A percentile compares a stretch with the other conserved stretches of the same genome.
Evolutionary conservation across 2,113 vertebrate genomes (phyloP).

Genomic region (Hippocampus comes): DNA sequence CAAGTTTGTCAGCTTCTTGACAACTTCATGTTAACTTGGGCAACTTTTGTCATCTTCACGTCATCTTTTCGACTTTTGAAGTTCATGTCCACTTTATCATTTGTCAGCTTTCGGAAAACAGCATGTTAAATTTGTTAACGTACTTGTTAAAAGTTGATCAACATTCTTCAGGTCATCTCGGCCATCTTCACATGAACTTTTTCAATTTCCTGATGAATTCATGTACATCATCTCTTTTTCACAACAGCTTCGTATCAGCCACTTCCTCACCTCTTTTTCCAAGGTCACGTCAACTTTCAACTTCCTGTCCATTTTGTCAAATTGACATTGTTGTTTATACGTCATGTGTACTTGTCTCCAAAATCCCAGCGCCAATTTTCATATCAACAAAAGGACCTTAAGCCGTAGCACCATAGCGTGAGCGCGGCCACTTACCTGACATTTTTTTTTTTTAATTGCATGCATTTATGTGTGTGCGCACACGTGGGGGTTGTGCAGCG

Average conservation of each 20-base stretch:
- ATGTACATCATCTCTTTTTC: too few relatives aligned
- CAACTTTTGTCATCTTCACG: neutral
- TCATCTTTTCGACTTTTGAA: neutral
- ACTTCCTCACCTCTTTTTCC: neutral
- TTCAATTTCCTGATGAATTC: too few relatives aligned
- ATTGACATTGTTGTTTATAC: neutral
- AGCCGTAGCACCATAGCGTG: neutral
- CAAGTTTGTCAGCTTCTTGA: neutral
- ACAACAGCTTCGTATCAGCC: too few relatives aligned
- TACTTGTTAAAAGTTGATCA: neutral
- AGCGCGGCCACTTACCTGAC: slow-evolving; percentile 1
- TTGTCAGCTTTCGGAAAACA: neutral
- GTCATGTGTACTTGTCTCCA: neutral
- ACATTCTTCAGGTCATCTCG: neutral
- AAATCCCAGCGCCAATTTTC: neutral
- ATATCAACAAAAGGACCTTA: slow-evolving; percentile 3
- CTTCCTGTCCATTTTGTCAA: neutral
- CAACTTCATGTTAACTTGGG: neutral
- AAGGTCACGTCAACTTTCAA: neutral
- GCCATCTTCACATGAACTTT: too few relatives aligned
- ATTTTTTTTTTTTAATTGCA: slow-evolving; percentile 5
- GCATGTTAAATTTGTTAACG: neutral
- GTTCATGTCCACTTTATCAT: neutral
- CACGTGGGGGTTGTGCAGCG: slow-evolving; percentile 7
- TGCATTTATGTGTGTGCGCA: slow-evolving; percentile 11